Conservation (phyloP, 2,888 invertebrate species). For the Sinelater perroti region DNA sequence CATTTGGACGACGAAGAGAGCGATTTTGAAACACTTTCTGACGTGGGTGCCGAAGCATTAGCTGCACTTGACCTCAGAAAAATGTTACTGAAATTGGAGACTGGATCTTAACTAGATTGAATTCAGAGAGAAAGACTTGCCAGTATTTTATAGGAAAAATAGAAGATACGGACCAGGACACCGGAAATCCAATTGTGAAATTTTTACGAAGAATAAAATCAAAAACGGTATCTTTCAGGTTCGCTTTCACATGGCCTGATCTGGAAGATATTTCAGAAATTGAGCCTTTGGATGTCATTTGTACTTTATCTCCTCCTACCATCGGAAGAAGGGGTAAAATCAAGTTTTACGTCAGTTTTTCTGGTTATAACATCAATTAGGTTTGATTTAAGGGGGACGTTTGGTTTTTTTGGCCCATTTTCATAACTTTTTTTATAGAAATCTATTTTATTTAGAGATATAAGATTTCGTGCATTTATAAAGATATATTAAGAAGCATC, state of each 20-base stretch:
- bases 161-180: constrained; percentile 3
- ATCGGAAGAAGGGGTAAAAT: too few relatives aligned
- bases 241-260: constrained; percentile 15
- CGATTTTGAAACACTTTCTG: constrained; percentile 14
- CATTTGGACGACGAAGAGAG: constrained; percentile 12
- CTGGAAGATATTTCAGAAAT: constrained; percentile 15
- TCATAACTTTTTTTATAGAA: too few relatives aligned
- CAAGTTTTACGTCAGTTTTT: too few relatives aligned
- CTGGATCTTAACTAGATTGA: constrained; percentile 1
- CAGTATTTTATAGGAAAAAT: constrained; percentile 22
- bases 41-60: background rate
- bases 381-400: too few relatives aligned
- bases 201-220: constrained; percentile 15
- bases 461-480: too few relatives aligned
- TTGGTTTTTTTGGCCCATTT: too few relatives aligned
- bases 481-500: too few relatives aligned
- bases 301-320: too few relatives aligned
- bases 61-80: constrained; percentile 1
- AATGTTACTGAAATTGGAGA: constrained; percentile 12
- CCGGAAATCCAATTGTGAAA: constrained; percentile 16
- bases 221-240: background rate
- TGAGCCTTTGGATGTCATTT: too few relatives aligned
- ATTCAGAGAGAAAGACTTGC: constrained; percentile 15
- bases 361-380: too few relatives aligned
- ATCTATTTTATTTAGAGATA: too few relatives aligned